These are phyloP conservation scores for Holcopasites calliopsidis DNA, from an alignment of 1,140 invertebrate genomes.

Conservation along the genomic window DNA sequence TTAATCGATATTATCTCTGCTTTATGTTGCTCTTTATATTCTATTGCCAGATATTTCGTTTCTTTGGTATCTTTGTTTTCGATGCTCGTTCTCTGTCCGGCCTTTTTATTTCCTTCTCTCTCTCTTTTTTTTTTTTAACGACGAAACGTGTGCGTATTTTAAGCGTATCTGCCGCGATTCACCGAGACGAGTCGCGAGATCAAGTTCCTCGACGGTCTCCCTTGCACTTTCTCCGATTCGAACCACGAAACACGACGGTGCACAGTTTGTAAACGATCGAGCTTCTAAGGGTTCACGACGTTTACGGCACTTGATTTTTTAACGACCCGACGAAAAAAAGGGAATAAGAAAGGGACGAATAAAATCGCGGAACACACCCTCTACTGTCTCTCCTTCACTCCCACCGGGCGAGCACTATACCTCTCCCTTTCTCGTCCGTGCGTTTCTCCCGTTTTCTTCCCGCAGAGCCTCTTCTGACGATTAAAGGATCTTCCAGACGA, in stretches of 20 bases:
- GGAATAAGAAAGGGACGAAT: slow-evolving; percentile 13
- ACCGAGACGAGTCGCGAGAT: slow-evolving; percentile 10
- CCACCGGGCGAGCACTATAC: slow-evolving; percentile 46
- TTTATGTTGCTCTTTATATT: slow-evolving; percentile 2
- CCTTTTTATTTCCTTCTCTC: slow-evolving; percentile 12
- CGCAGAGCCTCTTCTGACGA: slow-evolving; percentile 38
- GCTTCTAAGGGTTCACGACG: not conserved
- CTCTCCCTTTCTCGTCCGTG: slow-evolving; percentile 21
- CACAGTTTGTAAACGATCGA: not conserved
- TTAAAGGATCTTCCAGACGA: slow-evolving; percentile 60
- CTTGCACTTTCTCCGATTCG: slow-evolving; percentile 16
- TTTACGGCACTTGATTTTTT: slow-evolving; percentile 36
- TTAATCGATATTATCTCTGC: slow-evolving; percentile 3
- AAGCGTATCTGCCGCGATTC: not conserved
- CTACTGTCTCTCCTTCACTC: slow-evolving; percentile 41
- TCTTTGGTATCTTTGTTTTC: slow-evolving; percentile 23
- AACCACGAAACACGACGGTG: not conserved
- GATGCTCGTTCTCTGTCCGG: slow-evolving; percentile 9
- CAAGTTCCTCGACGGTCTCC: slow-evolving; percentile 7
- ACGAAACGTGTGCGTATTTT: slow-evolving; percentile 6
- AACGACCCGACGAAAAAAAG: not conserved
- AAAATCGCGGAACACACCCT: slow-evolving; percentile 55
- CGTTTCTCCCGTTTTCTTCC: not conserved
- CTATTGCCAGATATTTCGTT: slow-evolving; percentile 28
- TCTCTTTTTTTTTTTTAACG: not conserved